Evolutionary conservation across 1,140 invertebrate species (phyloP), one percentile per base, ranked within the genome.

Genomic region (Episyrphus balteatus): DNA sequence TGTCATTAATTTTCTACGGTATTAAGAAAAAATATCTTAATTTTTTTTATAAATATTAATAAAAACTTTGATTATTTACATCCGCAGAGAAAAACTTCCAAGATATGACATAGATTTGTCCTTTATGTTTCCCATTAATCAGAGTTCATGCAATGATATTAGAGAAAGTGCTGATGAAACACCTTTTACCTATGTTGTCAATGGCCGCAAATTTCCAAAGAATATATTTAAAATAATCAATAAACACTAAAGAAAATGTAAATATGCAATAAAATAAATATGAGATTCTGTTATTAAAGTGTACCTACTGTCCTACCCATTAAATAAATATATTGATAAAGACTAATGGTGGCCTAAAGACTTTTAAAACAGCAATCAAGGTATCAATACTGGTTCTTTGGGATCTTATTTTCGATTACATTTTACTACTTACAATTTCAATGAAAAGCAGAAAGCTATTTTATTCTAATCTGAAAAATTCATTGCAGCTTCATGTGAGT

Each of bases 111-210:
- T 91, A 2, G 84, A 88, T 58, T 60, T 88, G 44, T 80, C 84
- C 13, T 89, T 84, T 57, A 82, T 89, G 73, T 89, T 89, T 57
- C 71, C 82, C 10, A 88, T 91, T 68, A 72, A 80, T 10, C 87
- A 91, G 67, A 73, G 55, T 1, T 52, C 55, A 10, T 66, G 62
- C 42, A 57, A 65, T 13, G 46, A 65, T 47, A 47, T 65, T n/a
- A 66, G 62, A 60, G 62, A 65, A 39, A 62, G 62, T 0, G 59
- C 58, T 33, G 55, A 55, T 18, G 60, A 66, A 50, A 62, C 65
- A 59, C 62, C 62, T 2, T 33, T 65, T 34, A 60, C 62, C 9
- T 65, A 66, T 36, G 59, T 66, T 36, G 47, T 66, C 0, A 61
- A 65, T 36, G 57, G 53, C 1, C 56, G 55, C 12, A 49, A 57